These are phyloP conservation scores for Smittia sp. DNA, from an alignment of 2,888 invertebrate genomes.

Conservation along the genomic window DNA sequence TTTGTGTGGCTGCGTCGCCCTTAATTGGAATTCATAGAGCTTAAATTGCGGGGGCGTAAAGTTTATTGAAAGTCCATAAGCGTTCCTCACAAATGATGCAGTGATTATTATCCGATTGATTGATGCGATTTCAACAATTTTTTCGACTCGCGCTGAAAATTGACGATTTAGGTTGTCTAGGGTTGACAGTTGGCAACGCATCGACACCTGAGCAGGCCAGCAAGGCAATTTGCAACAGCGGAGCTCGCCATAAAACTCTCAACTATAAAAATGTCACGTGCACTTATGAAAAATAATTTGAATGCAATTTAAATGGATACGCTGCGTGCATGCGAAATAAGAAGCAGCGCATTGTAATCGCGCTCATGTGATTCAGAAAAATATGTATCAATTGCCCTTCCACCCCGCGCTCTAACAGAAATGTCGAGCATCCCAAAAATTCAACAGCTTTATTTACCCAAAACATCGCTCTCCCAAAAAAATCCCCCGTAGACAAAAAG, in stretches of 20 bases:
- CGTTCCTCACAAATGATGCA: slow-evolving; percentile 31
- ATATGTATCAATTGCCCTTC: background rate
- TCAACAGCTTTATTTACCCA: background rate
- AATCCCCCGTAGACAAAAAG: slow-evolving; percentile 24
- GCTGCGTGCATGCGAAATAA: slow-evolving; percentile 19
- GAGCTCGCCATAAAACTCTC: background rate
- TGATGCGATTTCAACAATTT: slow-evolving; percentile 21
- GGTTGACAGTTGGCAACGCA: background rate
- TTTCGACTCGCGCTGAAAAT: background rate
- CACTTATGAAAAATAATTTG: background rate
- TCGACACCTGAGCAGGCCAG: background rate
- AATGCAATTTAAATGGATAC: slow-evolving; percentile 21
- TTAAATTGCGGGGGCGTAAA: background rate
- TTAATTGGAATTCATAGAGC: slow-evolving; percentile 21
- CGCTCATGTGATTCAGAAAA: slow-evolving; percentile 8
- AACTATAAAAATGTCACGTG: slow-evolving; percentile 29
- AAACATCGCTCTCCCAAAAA: slow-evolving; percentile 6
- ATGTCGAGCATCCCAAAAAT: background rate
- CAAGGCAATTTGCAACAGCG: background rate
- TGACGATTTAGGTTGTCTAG: slow-evolving; percentile 9
- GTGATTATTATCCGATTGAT: slow-evolving; percentile 39
- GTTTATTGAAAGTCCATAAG: slow-evolving; percentile 32
- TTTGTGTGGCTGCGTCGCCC: background rate
- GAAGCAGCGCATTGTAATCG: background rate
- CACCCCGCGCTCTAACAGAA: background rate